Conservation (phyloP, 2,797 vertebrate species). For the Anguilla pacifica region DNA sequence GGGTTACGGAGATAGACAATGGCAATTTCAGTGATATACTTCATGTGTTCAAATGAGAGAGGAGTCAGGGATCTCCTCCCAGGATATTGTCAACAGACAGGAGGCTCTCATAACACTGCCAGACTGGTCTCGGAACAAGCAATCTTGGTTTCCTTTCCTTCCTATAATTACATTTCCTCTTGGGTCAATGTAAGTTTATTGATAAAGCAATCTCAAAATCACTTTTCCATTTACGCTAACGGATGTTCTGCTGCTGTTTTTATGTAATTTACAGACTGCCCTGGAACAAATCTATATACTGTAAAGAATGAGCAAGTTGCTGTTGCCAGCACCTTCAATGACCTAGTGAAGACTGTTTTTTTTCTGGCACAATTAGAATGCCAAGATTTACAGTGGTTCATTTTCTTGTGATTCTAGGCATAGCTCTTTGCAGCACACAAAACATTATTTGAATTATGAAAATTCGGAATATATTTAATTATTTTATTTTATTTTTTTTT, state of each 20-base stretch:
- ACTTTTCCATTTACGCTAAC: background rate
- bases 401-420: background rate
- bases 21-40: background rate
- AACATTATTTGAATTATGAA: background rate
- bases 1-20: no score
- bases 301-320: background rate
- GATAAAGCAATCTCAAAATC: background rate
- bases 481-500: background rate
- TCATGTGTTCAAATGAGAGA: background rate
- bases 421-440: background rate
- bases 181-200: background rate
- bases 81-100: background rate
- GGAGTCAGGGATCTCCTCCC: background rate
- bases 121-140: background rate
- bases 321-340: background rate
- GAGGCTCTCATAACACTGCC: background rate
- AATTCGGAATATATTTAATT: background rate
- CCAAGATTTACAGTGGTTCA: background rate
- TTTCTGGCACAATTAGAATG: background rate
- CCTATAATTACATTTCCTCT: background rate
- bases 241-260: background rate
- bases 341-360: background rate
- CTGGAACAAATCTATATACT: background rate
- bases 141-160: background rate
- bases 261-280: background rate